Evolutionary conservation across 2,113 vertebrate species (phyloP).

Genomic region (Alces alces): DNA sequence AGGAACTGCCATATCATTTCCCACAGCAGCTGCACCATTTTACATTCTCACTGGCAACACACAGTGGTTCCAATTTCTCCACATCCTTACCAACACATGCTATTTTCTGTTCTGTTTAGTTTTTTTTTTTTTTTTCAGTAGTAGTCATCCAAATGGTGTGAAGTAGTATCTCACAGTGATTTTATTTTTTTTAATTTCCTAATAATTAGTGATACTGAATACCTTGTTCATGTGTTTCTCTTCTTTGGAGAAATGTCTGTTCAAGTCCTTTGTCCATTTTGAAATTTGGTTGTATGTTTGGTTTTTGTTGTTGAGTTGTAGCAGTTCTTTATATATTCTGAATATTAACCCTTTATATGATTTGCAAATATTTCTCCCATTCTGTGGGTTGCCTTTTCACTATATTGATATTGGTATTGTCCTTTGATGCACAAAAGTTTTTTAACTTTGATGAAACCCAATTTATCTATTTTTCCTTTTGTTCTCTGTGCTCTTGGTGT

Average conservation of each 20-base stretch:
- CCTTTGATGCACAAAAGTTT: background rate
- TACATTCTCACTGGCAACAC: background rate
- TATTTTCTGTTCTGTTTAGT: background rate
- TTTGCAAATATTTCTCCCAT: background rate
- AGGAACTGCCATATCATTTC: background rate
- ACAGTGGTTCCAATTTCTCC: background rate
- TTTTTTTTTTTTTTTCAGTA: background rate
- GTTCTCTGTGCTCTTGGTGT: background rate
- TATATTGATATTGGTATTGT: background rate
- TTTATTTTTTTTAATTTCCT: background rate
- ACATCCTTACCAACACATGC: background rate
- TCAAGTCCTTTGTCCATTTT: background rate
- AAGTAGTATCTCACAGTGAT: background rate
- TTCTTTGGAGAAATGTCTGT: background rate
- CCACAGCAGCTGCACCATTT: background rate
- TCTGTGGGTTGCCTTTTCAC: background rate
- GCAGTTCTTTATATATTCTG: background rate
- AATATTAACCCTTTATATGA: background rate
- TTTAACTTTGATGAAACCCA: background rate
- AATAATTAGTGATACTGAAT: background rate
- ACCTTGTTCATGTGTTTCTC: background rate
- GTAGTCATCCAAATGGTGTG: background rate
- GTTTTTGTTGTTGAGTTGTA: background rate
- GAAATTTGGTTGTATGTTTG: background rate
- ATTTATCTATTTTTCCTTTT: constrained; percentile 12